Conservation (phyloP, 2,888 invertebrate species). For the Perithous albicinctus region DNA sequence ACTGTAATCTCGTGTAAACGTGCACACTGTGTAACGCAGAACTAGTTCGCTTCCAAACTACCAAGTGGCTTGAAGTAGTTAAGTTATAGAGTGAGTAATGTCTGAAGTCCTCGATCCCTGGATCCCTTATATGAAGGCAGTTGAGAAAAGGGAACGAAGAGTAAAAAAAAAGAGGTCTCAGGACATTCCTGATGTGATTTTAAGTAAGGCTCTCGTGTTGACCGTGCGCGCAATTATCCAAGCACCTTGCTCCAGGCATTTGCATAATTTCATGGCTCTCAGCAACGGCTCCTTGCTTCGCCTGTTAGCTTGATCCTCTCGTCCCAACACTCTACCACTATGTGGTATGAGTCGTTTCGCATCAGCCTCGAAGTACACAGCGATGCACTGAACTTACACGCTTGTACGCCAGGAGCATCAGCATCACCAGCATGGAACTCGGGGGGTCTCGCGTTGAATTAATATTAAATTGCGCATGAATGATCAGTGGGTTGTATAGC, state of each 20-base stretch:
- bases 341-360: conserved; percentile 6
- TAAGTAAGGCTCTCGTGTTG: conserved; percentile 78
- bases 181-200: conserved; percentile 81
- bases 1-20: neutral
- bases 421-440: conserved; percentile 33
- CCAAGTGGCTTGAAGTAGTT: neutral
- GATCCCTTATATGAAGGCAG: neutral
- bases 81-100: neutral
- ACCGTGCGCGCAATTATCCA: conserved; percentile 79
- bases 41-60: neutral
- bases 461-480: conserved; percentile 57
- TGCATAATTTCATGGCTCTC: conserved; percentile 80
- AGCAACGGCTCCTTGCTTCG: conserved; percentile 67
- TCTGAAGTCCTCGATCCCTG: neutral
- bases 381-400: neutral
- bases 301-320: conserved; percentile 34
- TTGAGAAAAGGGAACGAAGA: neutral
- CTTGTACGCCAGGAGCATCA: conserved; percentile 9
- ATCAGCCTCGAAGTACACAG: neutral
- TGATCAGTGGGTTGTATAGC: conserved; percentile 15
- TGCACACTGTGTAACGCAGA: too few relatives aligned
- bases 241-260: conserved; percentile 80
- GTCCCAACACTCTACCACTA: neutral
- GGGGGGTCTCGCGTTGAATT: conserved; percentile 45
- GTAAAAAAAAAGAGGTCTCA: conserved; percentile 58